Base-by-base conservation (phyloP, 2,888 invertebrate species). In the Gastracanthus pulcherrimus region DNA sequence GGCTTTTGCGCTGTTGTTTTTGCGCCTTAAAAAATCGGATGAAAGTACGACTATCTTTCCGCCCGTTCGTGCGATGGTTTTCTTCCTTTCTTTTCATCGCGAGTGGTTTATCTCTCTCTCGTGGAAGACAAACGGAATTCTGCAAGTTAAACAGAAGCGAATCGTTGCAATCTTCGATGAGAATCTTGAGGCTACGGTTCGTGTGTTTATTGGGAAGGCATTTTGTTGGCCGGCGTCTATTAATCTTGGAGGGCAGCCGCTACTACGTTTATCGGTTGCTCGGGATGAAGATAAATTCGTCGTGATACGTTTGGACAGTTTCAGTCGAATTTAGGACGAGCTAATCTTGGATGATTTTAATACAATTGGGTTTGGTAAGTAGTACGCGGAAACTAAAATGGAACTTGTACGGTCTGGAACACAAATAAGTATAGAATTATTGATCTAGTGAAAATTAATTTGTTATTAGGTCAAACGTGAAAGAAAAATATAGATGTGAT, bases 271-370 rank as follows among this genome's bases (percentile, higher is more conserved):
- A 55, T 55, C 26, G 55, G 55, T 23, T 55, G n/a, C 48, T 19
- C 55, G 64, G 36, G 34, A 64, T 64, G 64, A 64, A 36, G 64
- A 36, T 36, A 64, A 34, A 34, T 64, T 36, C 64, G 64, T 29
- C 29, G 60, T 60, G 60, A 7, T 38, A 38, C 11, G 23, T 55
- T 23, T 26, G 55, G 55, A 55, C 55, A 55, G 23, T 55, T 55
- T 4, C 11, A 55, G 11, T 55, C 26, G 55, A 3, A 55, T 55
- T 19, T 55, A 55, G 55, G 55, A 55, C 55, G 26, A 19, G 55
- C 55, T 55, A 55, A 55, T 55, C 55, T 55, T 23, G 9, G 45
- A 13, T n/a, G 45, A 45, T 45, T 45, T n/a, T n/a, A 45, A 45
- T 45, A 45, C 45, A 45, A 45, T 45, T 45, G 45, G 23, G n/a